Evolutionary conservation across 2,113 vertebrate genomes (phyloP).

Genomic region (Peromyscus leucopus): DNA sequence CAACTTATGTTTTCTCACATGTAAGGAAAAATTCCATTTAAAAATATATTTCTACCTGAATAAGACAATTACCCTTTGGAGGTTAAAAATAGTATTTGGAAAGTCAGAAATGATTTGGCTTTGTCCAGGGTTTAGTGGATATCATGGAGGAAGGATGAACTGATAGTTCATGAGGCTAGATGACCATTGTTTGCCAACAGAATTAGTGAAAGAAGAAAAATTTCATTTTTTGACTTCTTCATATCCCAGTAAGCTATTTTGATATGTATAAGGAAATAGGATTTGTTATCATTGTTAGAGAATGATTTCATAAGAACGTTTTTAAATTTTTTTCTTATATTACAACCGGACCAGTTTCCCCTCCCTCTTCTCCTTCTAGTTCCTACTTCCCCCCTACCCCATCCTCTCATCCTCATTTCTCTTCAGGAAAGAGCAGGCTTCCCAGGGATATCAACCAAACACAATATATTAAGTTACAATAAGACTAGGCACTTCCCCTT

Average conservation of each 20-base stretch:
- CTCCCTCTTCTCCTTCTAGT: background rate
- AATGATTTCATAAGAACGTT: background rate
- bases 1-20: constrained; percentile 62
- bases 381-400: background rate
- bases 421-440: background rate
- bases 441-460: background rate
- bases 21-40: constrained; percentile 53
- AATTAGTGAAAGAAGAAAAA: constrained; percentile 36
- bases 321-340: background rate
- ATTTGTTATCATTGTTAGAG: constrained; percentile 1
- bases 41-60: constrained; percentile 36
- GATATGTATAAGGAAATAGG: background rate
- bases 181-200: background rate
- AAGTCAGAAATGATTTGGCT: background rate
- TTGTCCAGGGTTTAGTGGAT: background rate
- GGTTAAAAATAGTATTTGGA: constrained; percentile 54
- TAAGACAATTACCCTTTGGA: constrained; percentile 44
- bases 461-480: background rate
- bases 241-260: background rate
- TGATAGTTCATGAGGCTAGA: constrained; percentile 5
- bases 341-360: background rate
- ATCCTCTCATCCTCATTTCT: background rate
- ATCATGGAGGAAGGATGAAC: background rate
- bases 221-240: background rate
- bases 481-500: background rate